Evolutionary conservation across 2,113 vertebrate species (phyloP), one percentile per base, ranked within the genome.

Genomic region (Paedocypris sp.): DNA sequence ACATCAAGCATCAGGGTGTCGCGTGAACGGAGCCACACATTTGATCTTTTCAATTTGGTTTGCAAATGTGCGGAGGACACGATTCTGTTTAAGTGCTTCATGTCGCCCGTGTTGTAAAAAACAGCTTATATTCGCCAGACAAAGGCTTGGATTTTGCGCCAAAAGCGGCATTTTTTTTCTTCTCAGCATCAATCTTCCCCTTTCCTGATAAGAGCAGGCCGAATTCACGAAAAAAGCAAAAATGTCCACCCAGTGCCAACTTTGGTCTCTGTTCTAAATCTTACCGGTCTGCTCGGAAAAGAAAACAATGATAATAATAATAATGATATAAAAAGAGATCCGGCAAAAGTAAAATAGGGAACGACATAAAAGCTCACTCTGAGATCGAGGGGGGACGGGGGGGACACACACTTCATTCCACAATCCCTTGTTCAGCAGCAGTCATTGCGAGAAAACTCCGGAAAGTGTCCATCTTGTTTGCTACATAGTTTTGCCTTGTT

Each of bases 231-330:
- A 39, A 29, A 51, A 49, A 56, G 49, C 58, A 22, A 33, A 20
- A 50, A 16, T 15, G 3, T 53, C 29, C 29, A 58, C 54, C 43
- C 62, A 62, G 60, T 60, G 64, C 64, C 73, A 73, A 74, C 80
- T 80, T 82, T 84, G 82, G 79, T 83, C 77, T 83, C 74, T 75
- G 74, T 75, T 76, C 74, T 64, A 68, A 72, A 73, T 74, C 71
- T 65, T 72, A 74, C 66, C 51, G 12, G 62, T 50, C 70, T 51
- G 60, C 64, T 68, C 16, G 10, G 49, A 69, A 43, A 60, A 13
- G 6, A 35, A 11, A 29, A n/a, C 16, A 41, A 60, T 62, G 71
- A 29, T 22, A n/a, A n/a, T n/a, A n/a, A n/a, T n/a, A n/a, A n/a
- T n/a, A n/a, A n/a, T n/a, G n/a, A n/a, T n/a, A n/a, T n/a, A n/a